Base-by-base conservation (phyloP, 2,113 vertebrate species). In the Rhinogobius similis region DNA sequence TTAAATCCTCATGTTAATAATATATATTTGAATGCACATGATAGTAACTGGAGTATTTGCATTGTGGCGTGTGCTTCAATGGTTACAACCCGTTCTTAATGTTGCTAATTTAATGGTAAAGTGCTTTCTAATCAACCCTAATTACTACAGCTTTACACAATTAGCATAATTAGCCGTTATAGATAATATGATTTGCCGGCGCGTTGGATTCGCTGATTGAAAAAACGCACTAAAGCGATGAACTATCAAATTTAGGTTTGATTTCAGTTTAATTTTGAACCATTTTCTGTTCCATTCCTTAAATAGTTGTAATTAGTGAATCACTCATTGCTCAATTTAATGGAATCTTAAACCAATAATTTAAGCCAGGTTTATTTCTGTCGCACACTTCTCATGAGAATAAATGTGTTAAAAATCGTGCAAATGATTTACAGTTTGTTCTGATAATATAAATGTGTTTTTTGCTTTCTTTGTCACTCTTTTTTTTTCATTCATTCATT, bases 101-200 rank as follows among this genome's bases (percentile, higher is more conserved):
- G 52, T 55, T 14, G 23, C 2, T 23, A 26, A 55, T 55, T 55
- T 26, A 13, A 23, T 55, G 52, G 52, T 55, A 55, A 55, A 26
- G 23, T 55, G 52, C 52, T 55, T 55, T 55, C 21, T 55, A 55
- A 55, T 55, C 14, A 55, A 55, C 8, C 52, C 13, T 55, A 55
- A 55, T 55, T 26, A 6, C 52, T 55, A 24, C 23, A 14, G 52
- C 10, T 24, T 55, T 55, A 26, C 20, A 20, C 20, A 50, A 50
- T 50, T 50, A 55, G 13, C 24, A 55, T 55, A 55, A 24, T 55
- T 12, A 26, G 52, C 11, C 5, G 52, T 26, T 26, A 55, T 24
- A 26, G 26, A 55, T 55, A 26, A 26, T 23, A 26, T 6, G 23
- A 26, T 55, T 26, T 14, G 46, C 20, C 44, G 46, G 20, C 46